Evolutionary conservation across 2,888 invertebrate genomes (phyloP).

Genomic region (Molanna angustata): DNA sequence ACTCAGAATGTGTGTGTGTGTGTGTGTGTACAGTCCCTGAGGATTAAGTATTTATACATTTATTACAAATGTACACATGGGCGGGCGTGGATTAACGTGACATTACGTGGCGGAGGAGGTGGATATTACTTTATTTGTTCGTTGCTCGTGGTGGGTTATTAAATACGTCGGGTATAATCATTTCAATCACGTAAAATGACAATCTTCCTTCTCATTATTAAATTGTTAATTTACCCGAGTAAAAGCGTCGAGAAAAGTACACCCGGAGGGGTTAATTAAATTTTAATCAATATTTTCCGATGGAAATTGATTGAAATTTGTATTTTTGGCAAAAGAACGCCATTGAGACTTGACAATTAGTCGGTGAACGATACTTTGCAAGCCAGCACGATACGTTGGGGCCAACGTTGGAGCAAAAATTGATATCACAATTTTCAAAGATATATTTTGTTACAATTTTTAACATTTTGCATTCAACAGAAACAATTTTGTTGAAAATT

Average conservation of each 20-base stretch:
- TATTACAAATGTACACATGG: conserved; percentile 20
- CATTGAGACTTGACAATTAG: too few species aligned
- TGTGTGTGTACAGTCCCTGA: conserved; percentile 5
- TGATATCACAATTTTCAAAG: too few species aligned
- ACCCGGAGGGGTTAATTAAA: conserved; percentile 7
- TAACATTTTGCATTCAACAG: too few species aligned
- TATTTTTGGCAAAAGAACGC: neutral
- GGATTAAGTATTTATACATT: conserved; percentile 27
- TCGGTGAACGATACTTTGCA: too few species aligned
- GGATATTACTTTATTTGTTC: conserved; percentile 22
- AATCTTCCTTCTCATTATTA: conserved; percentile 14
- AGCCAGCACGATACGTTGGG: too few species aligned
- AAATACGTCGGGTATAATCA: conserved; percentile 14
- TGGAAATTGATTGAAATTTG: neutral
- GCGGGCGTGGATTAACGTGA: conserved; percentile 19
- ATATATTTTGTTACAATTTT: too few species aligned
- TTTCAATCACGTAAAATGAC: conserved; percentile 21
- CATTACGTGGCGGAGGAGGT: too few species aligned
- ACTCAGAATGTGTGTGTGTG: too few species aligned
- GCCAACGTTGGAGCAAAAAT: too few species aligned
- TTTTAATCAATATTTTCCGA: neutral
- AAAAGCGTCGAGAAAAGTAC: conserved; percentile 9
- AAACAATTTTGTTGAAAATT: too few species aligned
- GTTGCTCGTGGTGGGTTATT: conserved; percentile 5
- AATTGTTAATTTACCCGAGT: conserved; percentile 8